phyloP scores from a whole-genome alignment of 2,113 vertebrate species.

The Phrynosoma platyrhinos region DNA sequence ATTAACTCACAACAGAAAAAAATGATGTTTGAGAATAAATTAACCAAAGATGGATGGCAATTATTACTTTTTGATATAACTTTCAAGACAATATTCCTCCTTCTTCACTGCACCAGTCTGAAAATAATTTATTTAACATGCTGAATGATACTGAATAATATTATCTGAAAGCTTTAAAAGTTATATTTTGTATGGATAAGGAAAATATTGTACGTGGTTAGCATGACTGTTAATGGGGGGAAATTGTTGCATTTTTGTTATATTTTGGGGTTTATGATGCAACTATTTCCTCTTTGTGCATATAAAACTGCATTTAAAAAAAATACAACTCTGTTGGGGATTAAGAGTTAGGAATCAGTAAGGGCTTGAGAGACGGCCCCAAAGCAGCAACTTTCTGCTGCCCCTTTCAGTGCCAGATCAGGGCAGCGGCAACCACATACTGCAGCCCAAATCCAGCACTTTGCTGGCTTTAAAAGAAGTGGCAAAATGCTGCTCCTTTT shows the following conservation, averaged over 20 bases:
- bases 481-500: no score
- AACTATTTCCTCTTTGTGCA: not conserved
- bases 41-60: not conserved
- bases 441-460: no score
- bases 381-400: no score
- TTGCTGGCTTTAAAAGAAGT: no score
- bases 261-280: not conserved
- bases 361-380: no score
- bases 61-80: not conserved
- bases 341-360: not conserved
- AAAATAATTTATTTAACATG: not conserved
- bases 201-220: no score
- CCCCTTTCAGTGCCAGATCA: no score
- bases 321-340: not conserved
- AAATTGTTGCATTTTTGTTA: not conserved
- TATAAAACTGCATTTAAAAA: not conserved
- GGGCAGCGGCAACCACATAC: no score
- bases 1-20: not conserved
- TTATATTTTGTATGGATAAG: no score
- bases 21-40: not conserved
- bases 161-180: no score
- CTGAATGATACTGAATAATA: not conserved
- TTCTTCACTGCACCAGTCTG: not conserved
- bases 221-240: not conserved
- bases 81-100: not conserved